Conservation (phyloP, 2,888 invertebrate species). For the Molorchus minor region DNA sequence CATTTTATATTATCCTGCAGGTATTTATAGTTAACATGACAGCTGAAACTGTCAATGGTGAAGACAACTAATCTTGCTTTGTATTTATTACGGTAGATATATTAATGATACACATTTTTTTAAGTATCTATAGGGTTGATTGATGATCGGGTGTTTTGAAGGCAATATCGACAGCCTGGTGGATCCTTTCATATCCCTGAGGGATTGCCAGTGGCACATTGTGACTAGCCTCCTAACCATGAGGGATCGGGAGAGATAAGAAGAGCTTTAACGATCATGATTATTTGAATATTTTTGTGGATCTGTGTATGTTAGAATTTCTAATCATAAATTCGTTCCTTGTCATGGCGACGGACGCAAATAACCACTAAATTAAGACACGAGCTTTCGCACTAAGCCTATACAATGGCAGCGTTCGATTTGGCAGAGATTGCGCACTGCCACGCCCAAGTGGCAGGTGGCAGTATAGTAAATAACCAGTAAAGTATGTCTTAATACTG, state of each 20-base stretch:
- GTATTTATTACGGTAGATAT: constrained; percentile 16
- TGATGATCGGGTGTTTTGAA: constrained; percentile 35
- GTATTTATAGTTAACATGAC: too few species aligned
- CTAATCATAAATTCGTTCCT: too few species aligned
- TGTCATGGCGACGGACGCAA: too few species aligned
- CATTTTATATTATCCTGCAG: too few species aligned
- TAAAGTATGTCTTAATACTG: too few species aligned
- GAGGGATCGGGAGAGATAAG: constrained; percentile 27
- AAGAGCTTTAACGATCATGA: constrained; percentile 13
- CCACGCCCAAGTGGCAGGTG: too few species aligned
- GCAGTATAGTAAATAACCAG: too few species aligned
- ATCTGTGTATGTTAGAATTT: background rate
- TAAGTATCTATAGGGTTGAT: constrained; percentile 22
- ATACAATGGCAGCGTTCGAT: too few species aligned
- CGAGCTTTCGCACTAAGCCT: too few species aligned
- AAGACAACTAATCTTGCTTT: background rate
- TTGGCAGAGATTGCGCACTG: too few species aligned
- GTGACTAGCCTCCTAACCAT: constrained; percentile 32
- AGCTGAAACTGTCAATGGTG: too few species aligned
- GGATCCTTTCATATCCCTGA: constrained; percentile 24
- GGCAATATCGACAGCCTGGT: constrained; percentile 33
- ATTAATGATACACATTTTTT: constrained; percentile 14
- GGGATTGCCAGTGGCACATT: constrained; percentile 28
- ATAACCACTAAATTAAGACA: too few species aligned
- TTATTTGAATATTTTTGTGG: constrained; percentile 7